Conservation (phyloP, 1,140 invertebrate genomes). For the Trichogramma pretiosum region DNA sequence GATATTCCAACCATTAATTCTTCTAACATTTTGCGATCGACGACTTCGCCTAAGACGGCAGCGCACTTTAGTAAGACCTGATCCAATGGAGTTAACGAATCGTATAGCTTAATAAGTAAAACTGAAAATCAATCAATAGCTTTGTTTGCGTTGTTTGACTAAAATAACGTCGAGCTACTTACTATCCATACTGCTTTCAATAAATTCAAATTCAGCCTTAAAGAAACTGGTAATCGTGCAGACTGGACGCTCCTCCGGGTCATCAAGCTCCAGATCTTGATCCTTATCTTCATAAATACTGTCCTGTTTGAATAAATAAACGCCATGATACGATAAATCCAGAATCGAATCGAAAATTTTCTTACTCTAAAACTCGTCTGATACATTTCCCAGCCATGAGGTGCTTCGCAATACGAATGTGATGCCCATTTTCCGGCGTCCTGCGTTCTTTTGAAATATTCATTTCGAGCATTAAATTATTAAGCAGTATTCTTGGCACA, state of each 20-base stretch:
- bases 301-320: slow-evolving; percentile 15
- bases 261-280: not conserved
- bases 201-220: too few species aligned
- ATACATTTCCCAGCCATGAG: slow-evolving; percentile 37
- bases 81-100: slow-evolving; percentile 50
- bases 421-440: too few species aligned
- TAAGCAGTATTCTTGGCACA: too few species aligned
- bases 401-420: too few species aligned
- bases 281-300: slow-evolving; percentile 3
- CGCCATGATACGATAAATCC: too few species aligned
- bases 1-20: slow-evolving; percentile 44
- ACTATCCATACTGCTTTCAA: too few species aligned
- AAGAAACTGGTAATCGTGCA: not conserved
- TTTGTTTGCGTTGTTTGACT: too few species aligned
- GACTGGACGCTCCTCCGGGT: not conserved
- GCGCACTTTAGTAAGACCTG: slow-evolving; percentile 54
- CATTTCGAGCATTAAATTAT: too few species aligned
- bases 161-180: too few species aligned
- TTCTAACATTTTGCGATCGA: slow-evolving; percentile 49
- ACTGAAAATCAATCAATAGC: slow-evolving; percentile 33
- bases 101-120: slow-evolving; percentile 51
- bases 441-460: too few species aligned
- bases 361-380: slow-evolving; percentile 30
- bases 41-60: slow-evolving; percentile 50
- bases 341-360: too few species aligned